Percentiles rank a stretch among this genome's conserved stretches.
Conservation (phyloP, 2,113 vertebrate species). For the Saguinus midas region DNA sequence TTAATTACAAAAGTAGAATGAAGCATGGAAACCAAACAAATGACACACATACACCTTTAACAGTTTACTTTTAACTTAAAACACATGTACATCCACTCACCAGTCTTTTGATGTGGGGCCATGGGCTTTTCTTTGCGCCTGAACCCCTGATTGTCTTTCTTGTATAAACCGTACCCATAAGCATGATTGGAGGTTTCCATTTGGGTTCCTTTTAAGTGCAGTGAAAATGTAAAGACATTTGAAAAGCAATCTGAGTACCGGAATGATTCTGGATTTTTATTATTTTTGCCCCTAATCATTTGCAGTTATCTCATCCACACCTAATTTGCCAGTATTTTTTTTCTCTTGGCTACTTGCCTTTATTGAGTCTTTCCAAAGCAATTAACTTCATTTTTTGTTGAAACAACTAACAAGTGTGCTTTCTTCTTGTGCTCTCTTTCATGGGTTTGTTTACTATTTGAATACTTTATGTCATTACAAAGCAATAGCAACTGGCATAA, state of each 20-base stretch:
- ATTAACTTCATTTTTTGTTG: conserved; percentile 27
- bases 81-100: conserved; percentile 10
- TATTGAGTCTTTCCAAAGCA: conserved; percentile 25
- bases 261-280: conserved; percentile 36
- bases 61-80: conserved; percentile 53
- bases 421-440: not conserved
- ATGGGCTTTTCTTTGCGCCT: not conserved
- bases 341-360: conserved; percentile 49
- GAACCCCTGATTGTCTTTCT: conserved; percentile 44
- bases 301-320: conserved; percentile 59
- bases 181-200: conserved; percentile 33
- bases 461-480: not conserved
- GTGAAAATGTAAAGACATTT: conserved; percentile 51
- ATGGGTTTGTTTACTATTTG: not conserved
- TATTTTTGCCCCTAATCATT: conserved; percentile 46
- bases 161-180: not conserved
- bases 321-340: conserved; percentile 50
- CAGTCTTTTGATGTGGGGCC: conserved; percentile 35
- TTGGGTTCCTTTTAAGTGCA: not conserved
- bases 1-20: not conserved
- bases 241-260: not conserved
- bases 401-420: not conserved
- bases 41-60: conserved; percentile 18
- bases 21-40: not conserved
- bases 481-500: not conserved